Evolutionary conservation across 2,113 vertebrate species (phyloP), one percentile per base, ranked within the genome.

Genomic region (Seriola rivoliana): DNA sequence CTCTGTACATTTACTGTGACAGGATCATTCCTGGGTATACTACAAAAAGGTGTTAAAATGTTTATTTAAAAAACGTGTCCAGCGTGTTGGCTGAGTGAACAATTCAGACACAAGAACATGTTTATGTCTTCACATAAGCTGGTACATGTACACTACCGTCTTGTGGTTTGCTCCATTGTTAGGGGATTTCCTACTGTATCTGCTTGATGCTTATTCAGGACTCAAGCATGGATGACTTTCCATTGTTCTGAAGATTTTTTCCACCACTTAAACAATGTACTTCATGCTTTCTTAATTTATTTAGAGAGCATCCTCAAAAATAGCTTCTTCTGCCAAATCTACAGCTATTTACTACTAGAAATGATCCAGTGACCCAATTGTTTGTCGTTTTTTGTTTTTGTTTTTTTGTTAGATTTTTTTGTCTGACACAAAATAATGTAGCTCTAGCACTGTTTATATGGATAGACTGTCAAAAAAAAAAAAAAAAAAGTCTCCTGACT

Each of bases 261-360:
- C 23, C 14, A 12, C 17, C n/a, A 1, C 42, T 67, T 16, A 57
- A 40, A 48, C 0, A 74, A 42, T 54, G 19, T 34, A 71, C 58
- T 71, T 11, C 8, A 36, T 66, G 62, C 4, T 13, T 79, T 78
- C 36, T 23, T 21, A 7, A 50, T 60, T 63, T 75, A 52, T 75
- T 81, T 74, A 32, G 63, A 67, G 12, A 52, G n/a, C 46, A 54
- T 69, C 58, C 5, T 69, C 32, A 63, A 54, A n/a, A 66, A 13
- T 23, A 10, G 4, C 1, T 11, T 66, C 21, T n/a, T 29, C 23
- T 54, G 42, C 34, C 55, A 81, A 65, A 66, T 65, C 38, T 42
- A 60, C 16, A 52, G 21, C 17, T 21, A 3, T 8, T 52, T 21
- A 52, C 1, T 52, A 7, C 21, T 48, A 52, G 2, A 52, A 52